Conservation (phyloP, 2,888 invertebrate species). For the Odontomyia ornata region DNA sequence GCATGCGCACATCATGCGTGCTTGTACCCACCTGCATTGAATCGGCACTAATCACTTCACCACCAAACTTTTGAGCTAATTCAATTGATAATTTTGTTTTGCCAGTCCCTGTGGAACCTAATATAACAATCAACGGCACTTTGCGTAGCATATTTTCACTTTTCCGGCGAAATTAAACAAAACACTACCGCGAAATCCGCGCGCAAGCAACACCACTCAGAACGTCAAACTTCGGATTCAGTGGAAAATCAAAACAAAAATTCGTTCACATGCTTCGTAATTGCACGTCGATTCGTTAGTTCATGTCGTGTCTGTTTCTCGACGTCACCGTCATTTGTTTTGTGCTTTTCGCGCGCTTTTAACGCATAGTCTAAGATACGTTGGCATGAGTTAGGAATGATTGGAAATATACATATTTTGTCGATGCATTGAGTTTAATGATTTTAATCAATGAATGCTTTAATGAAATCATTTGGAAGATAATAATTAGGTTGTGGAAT, state of each 20-base stretch:
- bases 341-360: not conserved
- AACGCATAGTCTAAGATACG: too few species aligned
- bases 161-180: slow-evolving; percentile 14
- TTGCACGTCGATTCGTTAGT: not conserved
- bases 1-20: too few species aligned
- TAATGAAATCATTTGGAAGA: too few species aligned
- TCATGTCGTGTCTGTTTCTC: not conserved
- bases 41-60: slow-evolving; percentile 97
- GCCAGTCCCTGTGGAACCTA: slow-evolving; percentile 96
- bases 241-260: slow-evolving; percentile 6
- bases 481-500: too few species aligned
- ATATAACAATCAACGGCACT: slow-evolving; percentile 84
- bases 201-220: not conserved
- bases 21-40: slow-evolving; percentile 96
- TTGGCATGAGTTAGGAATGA: too few species aligned
- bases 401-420: too few species aligned
- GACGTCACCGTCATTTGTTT: not conserved
- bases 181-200: not conserved
- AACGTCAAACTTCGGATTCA: slow-evolving; percentile 33
- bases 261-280: not conserved
- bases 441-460: too few species aligned
- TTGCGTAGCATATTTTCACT: slow-evolving; percentile 64
- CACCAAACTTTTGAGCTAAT: slow-evolving; percentile 83
- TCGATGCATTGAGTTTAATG: too few species aligned
- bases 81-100: slow-evolving; percentile 96